These are phyloP conservation scores for Solenopsis invicta DNA, from an alignment of 1,140 invertebrate species.

Conservation along the genomic window DNA sequence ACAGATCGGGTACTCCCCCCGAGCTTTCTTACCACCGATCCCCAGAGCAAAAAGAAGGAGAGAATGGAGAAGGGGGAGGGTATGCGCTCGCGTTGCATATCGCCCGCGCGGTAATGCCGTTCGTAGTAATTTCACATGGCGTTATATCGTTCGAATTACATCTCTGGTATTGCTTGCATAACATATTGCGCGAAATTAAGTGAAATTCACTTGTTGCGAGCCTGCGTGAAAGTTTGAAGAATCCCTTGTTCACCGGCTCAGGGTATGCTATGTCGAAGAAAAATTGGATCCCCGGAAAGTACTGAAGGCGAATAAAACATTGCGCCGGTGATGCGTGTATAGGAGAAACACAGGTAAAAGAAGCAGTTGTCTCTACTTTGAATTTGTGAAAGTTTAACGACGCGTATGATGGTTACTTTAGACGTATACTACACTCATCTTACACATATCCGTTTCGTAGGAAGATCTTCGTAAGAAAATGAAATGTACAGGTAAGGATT, in stretches of 20 bases:
- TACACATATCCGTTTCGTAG: neutral
- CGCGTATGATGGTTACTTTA: constrained; percentile 27
- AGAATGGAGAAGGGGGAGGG: neutral
- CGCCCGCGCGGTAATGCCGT: constrained; percentile 16
- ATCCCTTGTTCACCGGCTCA: constrained; percentile 1
- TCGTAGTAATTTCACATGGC: constrained; percentile 46
- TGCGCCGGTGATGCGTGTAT: too few species aligned
- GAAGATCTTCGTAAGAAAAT: constrained; percentile 20
- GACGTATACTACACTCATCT: neutral
- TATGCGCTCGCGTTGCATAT: constrained; percentile 27
- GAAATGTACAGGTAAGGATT: constrained; percentile 38
- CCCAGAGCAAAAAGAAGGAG: constrained; percentile 37
- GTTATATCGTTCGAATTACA: constrained; percentile 19
- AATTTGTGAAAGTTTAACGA: constrained; percentile 53
- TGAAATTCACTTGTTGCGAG: constrained; percentile 21
- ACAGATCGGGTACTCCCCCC: constrained; percentile 69
- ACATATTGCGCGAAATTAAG: constrained; percentile 12
- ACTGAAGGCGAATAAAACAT: constrained; percentile 1
- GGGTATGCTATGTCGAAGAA: neutral
- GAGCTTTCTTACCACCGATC: constrained; percentile 49
- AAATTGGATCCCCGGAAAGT: constrained; percentile 25
- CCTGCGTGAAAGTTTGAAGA: constrained; percentile 1
- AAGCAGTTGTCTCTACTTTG: neutral
- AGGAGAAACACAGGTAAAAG: constrained; percentile 5
- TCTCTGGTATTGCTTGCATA: neutral